Percentiles rank a stretch among this genome's conserved stretches.
Conservation (phyloP, 2,113 vertebrate species). For the Gasterosteus nipponicus region DNA sequence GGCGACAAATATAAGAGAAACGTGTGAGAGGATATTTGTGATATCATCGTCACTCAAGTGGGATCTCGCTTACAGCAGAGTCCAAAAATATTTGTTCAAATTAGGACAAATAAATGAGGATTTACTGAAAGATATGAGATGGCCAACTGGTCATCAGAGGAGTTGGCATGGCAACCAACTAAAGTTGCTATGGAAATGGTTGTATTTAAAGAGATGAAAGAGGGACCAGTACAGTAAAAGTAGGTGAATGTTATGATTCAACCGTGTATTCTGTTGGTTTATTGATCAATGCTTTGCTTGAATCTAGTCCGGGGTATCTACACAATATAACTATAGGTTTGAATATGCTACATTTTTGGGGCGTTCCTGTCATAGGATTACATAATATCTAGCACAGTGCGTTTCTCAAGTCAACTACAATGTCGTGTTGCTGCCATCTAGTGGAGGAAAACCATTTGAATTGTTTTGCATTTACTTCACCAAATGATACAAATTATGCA, state of each 20-base stretch:
- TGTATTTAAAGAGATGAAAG: conserved; percentile 49
- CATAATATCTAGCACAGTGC: conserved; percentile 17
- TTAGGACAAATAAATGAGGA: conserved; percentile 43
- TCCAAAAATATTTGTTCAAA: conserved; percentile 38
- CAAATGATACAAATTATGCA: background rate
- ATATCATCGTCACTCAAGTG: conserved; percentile 23
- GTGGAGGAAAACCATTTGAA: conserved; percentile 32
- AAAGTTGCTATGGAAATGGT: conserved; percentile 69
- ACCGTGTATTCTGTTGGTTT: background rate
- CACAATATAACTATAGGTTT: background rate
- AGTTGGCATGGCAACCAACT: conserved; percentile 62
- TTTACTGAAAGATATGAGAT: conserved; percentile 33
- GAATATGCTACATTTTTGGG: background rate
- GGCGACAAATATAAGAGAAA: background rate
- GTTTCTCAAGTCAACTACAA: no score
- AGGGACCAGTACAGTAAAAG: conserved; percentile 43
- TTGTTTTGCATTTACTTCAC: conserved; percentile 10
- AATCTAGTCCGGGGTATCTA: background rate
- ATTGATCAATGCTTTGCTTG: background rate
- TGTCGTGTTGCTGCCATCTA: conserved; percentile 47
- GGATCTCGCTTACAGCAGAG: conserved; percentile 27
- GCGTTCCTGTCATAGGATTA: conserved; percentile 1
- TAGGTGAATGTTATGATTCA: conserved; percentile 3
- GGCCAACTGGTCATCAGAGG: conserved; percentile 52
- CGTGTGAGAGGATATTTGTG: conserved; percentile 2